These are phyloP conservation scores for Camelus dromedarius DNA, from an alignment of 2,113 vertebrate species.

Conservation along the genomic window DNA sequence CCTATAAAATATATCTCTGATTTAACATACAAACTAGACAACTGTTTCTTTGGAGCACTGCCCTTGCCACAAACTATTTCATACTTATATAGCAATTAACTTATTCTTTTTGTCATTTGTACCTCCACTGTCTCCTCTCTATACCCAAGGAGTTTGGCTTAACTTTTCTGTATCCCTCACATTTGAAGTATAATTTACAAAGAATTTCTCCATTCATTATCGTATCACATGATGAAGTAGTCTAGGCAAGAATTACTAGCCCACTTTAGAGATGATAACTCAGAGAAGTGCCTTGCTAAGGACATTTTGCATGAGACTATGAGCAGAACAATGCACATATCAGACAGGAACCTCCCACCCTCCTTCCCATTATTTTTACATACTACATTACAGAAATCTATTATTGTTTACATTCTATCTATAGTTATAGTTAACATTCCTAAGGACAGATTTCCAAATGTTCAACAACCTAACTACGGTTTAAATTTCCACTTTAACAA, in stretches of 20 bases:
- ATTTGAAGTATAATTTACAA: constrained; percentile 14
- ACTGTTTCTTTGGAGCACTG: background rate
- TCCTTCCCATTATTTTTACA: background rate
- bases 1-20: background rate
- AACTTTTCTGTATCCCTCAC: background rate
- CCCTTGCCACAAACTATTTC: background rate
- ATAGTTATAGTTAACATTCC: background rate
- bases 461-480: background rate
- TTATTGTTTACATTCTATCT: background rate
- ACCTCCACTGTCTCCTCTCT: background rate
- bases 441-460: background rate
- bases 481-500: constrained; percentile 1
- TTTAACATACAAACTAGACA: constrained; percentile 3
- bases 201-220: background rate
- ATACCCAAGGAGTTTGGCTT: background rate
- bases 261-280: constrained; percentile 6
- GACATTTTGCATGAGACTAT: background rate
- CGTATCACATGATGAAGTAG: background rate
- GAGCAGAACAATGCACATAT: background rate
- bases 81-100: background rate
- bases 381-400: background rate
- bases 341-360: background rate
- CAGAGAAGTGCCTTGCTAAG: background rate
- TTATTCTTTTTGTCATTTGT: background rate
- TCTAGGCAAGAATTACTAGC: background rate